These are phyloP conservation scores for Drosophila crucigera DNA, from an alignment of 2,888 invertebrate species.

Conservation along the genomic window DNA sequence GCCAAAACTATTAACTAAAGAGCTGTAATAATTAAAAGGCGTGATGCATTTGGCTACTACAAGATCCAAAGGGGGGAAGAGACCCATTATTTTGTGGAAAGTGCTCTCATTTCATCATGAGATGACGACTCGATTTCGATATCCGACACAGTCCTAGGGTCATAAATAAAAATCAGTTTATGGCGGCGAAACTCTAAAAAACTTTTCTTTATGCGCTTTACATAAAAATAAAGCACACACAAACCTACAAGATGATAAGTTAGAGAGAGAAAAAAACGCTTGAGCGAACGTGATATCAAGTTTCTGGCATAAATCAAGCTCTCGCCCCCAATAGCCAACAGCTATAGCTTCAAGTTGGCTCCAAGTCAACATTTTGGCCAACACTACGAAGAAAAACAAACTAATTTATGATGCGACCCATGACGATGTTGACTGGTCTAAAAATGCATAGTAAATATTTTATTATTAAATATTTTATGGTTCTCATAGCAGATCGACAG, in stretches of 20 bases:
- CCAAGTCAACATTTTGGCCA: constrained; percentile 66
- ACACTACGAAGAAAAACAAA: constrained; percentile 69
- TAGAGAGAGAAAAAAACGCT: constrained; percentile 54
- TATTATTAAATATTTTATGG: constrained; percentile 79
- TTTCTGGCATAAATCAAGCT: constrained; percentile 78
- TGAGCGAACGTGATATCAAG: constrained; percentile 77
- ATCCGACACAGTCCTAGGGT: constrained; percentile 45
- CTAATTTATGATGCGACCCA: constrained; percentile 70
- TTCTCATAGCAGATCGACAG: constrained; percentile 56
- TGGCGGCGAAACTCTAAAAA: constrained; percentile 77
- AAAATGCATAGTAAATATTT: constrained; percentile 79
- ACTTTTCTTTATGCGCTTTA: constrained; percentile 79
- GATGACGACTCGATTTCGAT: constrained; percentile 78
- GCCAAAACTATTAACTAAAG: constrained; percentile 79
- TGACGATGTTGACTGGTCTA: constrained; percentile 56
- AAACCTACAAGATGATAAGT: constrained; percentile 13
- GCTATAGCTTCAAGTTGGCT: constrained; percentile 43
- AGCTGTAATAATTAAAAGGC: constrained; percentile 78
- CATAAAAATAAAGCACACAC: constrained; percentile 73
- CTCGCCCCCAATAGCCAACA: constrained; percentile 54
- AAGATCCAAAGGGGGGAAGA: constrained; percentile 26
- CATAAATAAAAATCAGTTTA: constrained; percentile 81
- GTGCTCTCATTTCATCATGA: constrained; percentile 73
- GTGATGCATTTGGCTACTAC: constrained; percentile 64
- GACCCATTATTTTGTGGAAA: constrained; percentile 33